Percentiles rank a stretch among this genome's conserved stretches.
Evolutionary conservation across 2,888 invertebrate species (phyloP).

Genomic region (Cataglyphis livida): DNA sequence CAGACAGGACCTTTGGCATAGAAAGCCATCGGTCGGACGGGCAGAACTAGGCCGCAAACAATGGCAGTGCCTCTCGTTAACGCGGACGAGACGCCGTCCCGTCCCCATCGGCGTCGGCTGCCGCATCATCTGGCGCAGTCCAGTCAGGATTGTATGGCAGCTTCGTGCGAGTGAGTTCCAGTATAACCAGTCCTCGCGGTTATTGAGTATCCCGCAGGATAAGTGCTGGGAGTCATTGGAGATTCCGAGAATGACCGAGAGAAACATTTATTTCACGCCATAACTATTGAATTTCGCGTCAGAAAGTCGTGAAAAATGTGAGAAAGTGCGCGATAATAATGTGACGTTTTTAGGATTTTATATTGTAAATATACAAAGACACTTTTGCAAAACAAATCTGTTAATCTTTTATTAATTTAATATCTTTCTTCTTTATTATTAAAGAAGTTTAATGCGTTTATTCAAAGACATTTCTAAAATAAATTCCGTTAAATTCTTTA

Average conservation of each 20-base stretch:
- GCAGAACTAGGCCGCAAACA: slow-evolving; percentile 82
- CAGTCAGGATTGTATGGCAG: slow-evolving; percentile 47
- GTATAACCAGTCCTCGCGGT: slow-evolving; percentile 53
- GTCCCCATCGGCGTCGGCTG: slow-evolving; percentile 57
- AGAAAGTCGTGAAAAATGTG: slow-evolving; percentile 18
- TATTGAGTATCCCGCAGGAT: slow-evolving; percentile 59
- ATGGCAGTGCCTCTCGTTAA: slow-evolving; percentile 77
- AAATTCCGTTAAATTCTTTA: background rate
- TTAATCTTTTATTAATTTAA: too few relatives aligned
- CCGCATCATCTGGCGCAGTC: slow-evolving; percentile 68
- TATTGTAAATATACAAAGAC: background rate
- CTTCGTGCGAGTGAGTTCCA: slow-evolving; percentile 46
- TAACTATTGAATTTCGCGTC: background rate
- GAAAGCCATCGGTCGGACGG: slow-evolving; percentile 72
- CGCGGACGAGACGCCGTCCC: slow-evolving; percentile 57
- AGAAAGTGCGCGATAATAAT: slow-evolving; percentile 31
- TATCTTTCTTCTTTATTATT: too few relatives aligned
- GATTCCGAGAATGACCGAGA: background rate
- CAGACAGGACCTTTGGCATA: slow-evolving; percentile 66
- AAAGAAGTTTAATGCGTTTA: background rate
- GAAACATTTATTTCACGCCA: background rate
- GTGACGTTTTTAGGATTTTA: background rate
- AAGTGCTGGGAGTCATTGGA: slow-evolving; percentile 26
- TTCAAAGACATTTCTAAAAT: background rate
- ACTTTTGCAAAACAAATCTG: background rate